A percentile compares a stretch with the other conserved stretches of the same genome.
Evolutionary conservation across 2,113 vertebrate genomes (phyloP).

Genomic region (Microtus montanus): DNA sequence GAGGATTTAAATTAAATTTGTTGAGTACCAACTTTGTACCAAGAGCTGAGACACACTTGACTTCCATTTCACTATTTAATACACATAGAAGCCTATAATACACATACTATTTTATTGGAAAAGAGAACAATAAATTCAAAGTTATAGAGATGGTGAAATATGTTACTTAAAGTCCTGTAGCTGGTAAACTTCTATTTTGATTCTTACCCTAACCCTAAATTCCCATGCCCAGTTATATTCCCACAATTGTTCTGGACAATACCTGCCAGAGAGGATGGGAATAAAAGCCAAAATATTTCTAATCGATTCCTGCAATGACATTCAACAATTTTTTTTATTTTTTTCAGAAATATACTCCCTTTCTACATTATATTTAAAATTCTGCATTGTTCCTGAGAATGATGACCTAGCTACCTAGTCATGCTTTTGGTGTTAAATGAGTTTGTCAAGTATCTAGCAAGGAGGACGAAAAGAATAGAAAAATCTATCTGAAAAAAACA

Average conservation of each 20-base stretch:
- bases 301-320: not conserved
- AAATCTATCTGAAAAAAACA: no score
- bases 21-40: not conserved
- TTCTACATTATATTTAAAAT: not conserved
- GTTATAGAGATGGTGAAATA: not conserved
- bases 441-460: not conserved
- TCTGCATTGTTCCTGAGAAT: not conserved
- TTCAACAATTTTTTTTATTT: not conserved
- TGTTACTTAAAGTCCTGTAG: no score
- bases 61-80: not conserved
- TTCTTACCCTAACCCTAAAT: conserved; percentile 30
- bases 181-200: not conserved
- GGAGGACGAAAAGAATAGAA: not conserved
- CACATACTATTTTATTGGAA: not conserved
- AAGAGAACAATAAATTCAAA: not conserved
- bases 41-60: not conserved
- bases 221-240: not conserved
- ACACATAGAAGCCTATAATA: not conserved
- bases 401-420: not conserved
- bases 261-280: not conserved
- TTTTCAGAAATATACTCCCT: not conserved
- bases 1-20: not conserved
- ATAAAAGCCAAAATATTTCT: not conserved
- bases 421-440: not conserved
- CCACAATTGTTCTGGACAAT: not conserved